A percentile compares a stretch with the other conserved stretches of the same genome.
Evolutionary conservation across 2,113 vertebrate species (phyloP).

Genomic region (Carettochelys insculpta): DNA sequence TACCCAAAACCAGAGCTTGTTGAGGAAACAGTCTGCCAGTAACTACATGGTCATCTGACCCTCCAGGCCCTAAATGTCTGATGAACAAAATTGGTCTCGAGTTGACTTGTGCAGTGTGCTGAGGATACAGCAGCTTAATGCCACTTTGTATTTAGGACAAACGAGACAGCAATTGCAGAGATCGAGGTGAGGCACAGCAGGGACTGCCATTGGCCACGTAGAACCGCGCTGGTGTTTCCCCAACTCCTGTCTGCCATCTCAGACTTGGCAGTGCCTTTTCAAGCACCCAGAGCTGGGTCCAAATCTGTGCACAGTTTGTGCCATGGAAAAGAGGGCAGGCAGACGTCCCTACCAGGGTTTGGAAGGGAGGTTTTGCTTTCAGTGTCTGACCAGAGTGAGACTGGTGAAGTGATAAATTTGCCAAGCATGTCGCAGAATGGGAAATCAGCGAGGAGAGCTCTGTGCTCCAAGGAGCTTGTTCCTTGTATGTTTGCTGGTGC

Average conservation of each 20-base stretch:
- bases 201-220: neutral
- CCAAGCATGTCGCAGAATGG: neutral
- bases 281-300: accelerated
- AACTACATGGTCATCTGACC: neutral
- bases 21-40: neutral
- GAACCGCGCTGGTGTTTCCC: accelerated
- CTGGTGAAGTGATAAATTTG: neutral
- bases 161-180: accelerated
- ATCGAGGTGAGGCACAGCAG: neutral
- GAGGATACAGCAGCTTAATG: neutral
- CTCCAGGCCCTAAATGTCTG: neutral
- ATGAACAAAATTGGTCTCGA: neutral
- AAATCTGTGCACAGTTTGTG: neutral
- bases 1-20: neutral
- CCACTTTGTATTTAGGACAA: neutral
- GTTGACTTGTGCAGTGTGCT: neutral
- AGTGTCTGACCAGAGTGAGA: neutral
- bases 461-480: neutral
- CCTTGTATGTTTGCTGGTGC: neutral
- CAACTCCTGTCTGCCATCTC: neutral
- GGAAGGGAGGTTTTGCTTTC: neutral
- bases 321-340: neutral
- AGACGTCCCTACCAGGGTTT: neutral
- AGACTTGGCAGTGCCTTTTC: neutral
- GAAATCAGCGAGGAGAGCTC: neutral